Evolutionary conservation across 2,888 invertebrate species (phyloP).

Genomic region (Tribolium freemani): DNA sequence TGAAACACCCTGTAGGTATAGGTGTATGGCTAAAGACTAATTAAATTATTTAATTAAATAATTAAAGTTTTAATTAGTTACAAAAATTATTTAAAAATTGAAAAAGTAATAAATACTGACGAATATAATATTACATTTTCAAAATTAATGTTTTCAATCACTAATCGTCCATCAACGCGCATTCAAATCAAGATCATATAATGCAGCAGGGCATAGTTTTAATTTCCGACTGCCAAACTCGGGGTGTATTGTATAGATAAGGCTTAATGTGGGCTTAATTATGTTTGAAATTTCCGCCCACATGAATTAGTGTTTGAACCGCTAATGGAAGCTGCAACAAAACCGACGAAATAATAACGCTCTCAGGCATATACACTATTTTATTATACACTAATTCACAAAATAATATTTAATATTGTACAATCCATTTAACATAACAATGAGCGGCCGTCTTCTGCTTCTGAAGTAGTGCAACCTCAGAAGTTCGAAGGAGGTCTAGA

Average conservation of each 20-base stretch:
- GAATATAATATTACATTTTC: too few relatives aligned
- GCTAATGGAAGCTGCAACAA: too few relatives aligned
- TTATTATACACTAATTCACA: slow-evolving; percentile 67
- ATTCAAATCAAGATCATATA: too few relatives aligned
- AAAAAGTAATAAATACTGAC: too few relatives aligned
- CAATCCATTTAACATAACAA: slow-evolving; percentile 63
- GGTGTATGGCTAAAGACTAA: too few relatives aligned
- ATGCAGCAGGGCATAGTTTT: not conserved
- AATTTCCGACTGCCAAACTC: not conserved
- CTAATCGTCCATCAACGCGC: too few relatives aligned
- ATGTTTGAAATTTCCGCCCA: not conserved
- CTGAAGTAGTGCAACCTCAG: not conserved
- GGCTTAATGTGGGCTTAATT: not conserved
- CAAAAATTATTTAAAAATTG: too few relatives aligned
- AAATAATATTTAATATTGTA: slow-evolving; percentile 64
- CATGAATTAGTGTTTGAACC: too few relatives aligned
- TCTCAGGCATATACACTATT: slow-evolving; percentile 62
- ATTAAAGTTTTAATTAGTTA: too few relatives aligned
- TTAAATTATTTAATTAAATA: too few relatives aligned
- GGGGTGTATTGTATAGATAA: not conserved
- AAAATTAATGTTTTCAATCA: too few relatives aligned
- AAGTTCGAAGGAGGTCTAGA: slow-evolving; percentile 45
- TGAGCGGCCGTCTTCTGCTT: slow-evolving; percentile 40
- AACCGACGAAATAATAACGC: slow-evolving; percentile 39
- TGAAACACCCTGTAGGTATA: too few relatives aligned